Conservation (phyloP, 2,888 invertebrate species). For the Atethmia centrago region DNA sequence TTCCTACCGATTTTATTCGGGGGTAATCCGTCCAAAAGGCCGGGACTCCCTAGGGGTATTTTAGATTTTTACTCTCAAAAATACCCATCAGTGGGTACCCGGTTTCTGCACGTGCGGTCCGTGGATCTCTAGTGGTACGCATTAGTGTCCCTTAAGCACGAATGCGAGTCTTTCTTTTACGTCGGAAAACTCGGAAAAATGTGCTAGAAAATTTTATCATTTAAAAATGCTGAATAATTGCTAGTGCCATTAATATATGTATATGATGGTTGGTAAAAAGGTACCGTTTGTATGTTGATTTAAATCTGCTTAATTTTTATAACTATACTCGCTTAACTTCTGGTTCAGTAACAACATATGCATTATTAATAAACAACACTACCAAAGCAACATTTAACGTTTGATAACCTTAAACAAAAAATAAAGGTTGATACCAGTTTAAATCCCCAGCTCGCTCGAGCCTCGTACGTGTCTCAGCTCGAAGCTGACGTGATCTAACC, state of each 20-base stretch:
- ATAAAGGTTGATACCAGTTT: background rate
- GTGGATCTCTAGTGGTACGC: background rate
- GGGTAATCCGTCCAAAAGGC: background rate
- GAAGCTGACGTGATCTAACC: background rate
- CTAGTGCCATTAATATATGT: background rate
- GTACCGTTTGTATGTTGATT: too few relatives aligned
- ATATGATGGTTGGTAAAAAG: background rate
- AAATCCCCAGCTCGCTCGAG: background rate
- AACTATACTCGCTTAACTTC: too few relatives aligned
- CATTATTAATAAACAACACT: background rate
- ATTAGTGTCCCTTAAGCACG: background rate
- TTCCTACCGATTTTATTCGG: slow-evolving; percentile 2
- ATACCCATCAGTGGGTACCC: slow-evolving; percentile 1
- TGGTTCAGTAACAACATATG: background rate
- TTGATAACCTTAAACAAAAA: background rate
- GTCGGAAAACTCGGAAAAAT: background rate
- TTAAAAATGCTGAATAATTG: background rate
- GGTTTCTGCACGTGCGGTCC: background rate
- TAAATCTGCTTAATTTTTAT: background rate
- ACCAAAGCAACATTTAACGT: too few relatives aligned
- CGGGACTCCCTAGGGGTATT: background rate
- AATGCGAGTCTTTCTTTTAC: background rate
- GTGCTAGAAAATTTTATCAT: background rate
- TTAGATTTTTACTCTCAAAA: slow-evolving; percentile 10
- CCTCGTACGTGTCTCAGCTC: background rate